These are phyloP conservation scores for Crotalus viridis DNA, from an alignment of 2,113 vertebrate species.

Conservation along the genomic window DNA sequence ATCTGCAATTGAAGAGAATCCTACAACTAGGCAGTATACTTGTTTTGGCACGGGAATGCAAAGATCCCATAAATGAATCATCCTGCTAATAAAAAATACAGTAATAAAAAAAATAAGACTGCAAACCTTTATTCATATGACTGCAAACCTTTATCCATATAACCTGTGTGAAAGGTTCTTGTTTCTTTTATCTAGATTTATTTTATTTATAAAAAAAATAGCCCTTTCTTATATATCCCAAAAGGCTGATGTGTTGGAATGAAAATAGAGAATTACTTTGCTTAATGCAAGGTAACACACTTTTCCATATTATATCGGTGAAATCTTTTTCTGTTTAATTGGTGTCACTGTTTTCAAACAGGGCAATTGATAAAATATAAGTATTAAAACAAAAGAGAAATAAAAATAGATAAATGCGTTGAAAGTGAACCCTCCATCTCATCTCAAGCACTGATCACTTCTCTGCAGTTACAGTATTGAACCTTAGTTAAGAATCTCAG, in stretches of 20 bases:
- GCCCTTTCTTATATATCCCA: background rate
- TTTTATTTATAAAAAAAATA: background rate
- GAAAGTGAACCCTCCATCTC: background rate
- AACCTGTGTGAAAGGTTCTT: background rate
- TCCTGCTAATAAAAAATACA: background rate
- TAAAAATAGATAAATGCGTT: background rate
- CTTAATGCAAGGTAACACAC: accelerated
- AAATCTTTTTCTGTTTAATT: background rate
- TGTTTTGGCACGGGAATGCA: background rate
- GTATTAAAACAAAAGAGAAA: background rate
- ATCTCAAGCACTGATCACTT: background rate
- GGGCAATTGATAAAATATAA: background rate
- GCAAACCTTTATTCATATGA: background rate
- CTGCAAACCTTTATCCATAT: background rate
- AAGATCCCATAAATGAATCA: background rate
- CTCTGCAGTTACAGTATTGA: background rate
- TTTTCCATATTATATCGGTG: background rate
- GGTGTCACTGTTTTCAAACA: background rate
- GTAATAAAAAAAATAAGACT: background rate
- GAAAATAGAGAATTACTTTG: background rate
- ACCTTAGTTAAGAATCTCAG: background rate
- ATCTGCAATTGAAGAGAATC: background rate
- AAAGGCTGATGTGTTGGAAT: background rate
- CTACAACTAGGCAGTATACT: background rate
- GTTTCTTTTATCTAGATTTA: background rate